Conservation (phyloP, 2,113 vertebrate genomes). For the Phocoena sinus region DNA sequence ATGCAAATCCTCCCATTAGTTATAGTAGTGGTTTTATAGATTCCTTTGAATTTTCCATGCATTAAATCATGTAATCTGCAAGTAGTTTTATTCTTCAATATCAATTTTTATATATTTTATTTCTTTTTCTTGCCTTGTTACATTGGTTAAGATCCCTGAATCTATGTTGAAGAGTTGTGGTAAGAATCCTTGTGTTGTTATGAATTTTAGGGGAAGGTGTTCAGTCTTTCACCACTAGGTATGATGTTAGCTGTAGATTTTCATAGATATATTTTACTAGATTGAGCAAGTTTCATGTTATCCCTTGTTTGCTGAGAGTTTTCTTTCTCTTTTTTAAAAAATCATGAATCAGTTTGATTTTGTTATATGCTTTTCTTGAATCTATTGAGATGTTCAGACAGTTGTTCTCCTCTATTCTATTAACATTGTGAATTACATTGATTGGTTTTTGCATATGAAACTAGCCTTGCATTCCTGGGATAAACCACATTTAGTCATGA, state of each 20-base stretch:
- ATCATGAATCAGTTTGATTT: not conserved
- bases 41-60: not conserved
- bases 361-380: not conserved
- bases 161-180: not conserved
- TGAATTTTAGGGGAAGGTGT: not conserved
- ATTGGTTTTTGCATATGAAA: not conserved
- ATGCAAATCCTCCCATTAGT: not conserved
- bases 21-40: not conserved
- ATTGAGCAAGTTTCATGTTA: not conserved
- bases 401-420: not conserved
- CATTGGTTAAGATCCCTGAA: not conserved
- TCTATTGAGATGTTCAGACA: not conserved
- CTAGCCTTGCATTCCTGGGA: not conserved
- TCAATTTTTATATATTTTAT: not conserved
- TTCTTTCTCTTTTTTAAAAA: not conserved
- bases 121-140: not conserved
- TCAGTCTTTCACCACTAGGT: not conserved
- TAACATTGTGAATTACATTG: not conserved
- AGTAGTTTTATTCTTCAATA: not conserved
- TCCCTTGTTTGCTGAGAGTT: not conserved
- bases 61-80: not conserved
- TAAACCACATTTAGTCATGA: not conserved
- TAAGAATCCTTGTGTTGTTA: not conserved
- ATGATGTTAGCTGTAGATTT: not conserved
- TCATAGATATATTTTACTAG: not conserved